A percentile compares a stretch with the other conserved stretches of the same genome.
phyloP scores from a whole-genome alignment of 2,888 invertebrate genomes.

The Xestia xanthographa region DNA sequence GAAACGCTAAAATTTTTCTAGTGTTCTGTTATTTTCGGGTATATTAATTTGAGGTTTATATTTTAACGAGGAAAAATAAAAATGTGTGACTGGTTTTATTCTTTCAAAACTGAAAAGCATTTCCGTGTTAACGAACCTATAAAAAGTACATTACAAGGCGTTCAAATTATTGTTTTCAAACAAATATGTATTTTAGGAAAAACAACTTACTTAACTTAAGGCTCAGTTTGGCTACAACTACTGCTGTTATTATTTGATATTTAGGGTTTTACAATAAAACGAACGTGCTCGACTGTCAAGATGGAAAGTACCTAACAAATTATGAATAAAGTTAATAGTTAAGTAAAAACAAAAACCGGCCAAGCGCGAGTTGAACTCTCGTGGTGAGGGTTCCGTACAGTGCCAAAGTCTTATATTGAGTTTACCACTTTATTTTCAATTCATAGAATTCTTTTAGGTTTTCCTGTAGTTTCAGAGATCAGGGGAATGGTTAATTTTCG shows the following conservation, averaged over 20 bases:
- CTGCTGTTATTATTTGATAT: neutral
- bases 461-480: too few species aligned
- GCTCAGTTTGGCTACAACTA: neutral
- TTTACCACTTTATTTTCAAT: too few species aligned
- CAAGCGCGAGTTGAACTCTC: too few species aligned
- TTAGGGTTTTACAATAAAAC: neutral
- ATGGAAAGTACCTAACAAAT: neutral
- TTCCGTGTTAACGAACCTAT: too few species aligned
- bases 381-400: too few species aligned
- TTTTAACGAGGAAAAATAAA: too few species aligned
- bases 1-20: slow-evolving; percentile 6
- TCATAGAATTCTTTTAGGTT: too few species aligned
- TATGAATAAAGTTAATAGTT: neutral
- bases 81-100: neutral
- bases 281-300: neutral
- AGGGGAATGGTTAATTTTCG: too few species aligned
- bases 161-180: neutral
- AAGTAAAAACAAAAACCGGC: too few species aligned
- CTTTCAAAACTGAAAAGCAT: neutral
- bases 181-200: neutral
- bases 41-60: neutral
- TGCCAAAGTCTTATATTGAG: too few species aligned
- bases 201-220: neutral
- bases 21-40: slow-evolving; percentile 21
- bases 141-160: neutral